These are phyloP conservation scores for Epinephelus moara DNA, from an alignment of 2,113 vertebrate genomes.

Conservation along the genomic window DNA sequence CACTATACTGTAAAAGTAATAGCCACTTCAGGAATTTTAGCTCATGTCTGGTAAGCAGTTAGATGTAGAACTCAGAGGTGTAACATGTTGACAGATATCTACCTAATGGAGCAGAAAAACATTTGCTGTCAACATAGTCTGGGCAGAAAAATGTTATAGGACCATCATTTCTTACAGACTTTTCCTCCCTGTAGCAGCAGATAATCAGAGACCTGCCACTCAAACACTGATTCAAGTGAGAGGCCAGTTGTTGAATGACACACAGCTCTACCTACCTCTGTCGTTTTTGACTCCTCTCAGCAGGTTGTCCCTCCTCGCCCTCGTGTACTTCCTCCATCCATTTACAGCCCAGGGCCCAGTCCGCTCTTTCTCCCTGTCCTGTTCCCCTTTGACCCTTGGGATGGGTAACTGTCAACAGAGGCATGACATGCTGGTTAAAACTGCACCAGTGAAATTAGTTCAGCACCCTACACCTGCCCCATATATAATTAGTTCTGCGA, in stretches of 20 bases:
- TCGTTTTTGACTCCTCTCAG: background rate
- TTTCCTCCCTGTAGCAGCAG: conserved; percentile 3
- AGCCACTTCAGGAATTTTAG: background rate
- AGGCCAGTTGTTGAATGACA: conserved; percentile 10
- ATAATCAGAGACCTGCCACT: conserved; percentile 24
- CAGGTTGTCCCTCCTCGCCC: conserved; percentile 7
- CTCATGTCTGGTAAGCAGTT: background rate
- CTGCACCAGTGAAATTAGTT: background rate
- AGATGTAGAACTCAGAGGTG: background rate
- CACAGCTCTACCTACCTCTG: conserved; percentile 49
- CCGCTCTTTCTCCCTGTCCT: background rate
- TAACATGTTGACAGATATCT: conserved; percentile 19
- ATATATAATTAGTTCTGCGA: background rate
- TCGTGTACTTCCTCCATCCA: conserved; percentile 45
- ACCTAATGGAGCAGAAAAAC: conserved; percentile 1
- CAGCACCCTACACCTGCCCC: background rate
- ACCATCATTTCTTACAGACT: conserved; percentile 8
- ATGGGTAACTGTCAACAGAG: conserved; percentile 35
- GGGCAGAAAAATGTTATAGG: background rate
- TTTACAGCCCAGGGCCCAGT: conserved; percentile 4
- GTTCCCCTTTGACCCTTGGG: background rate
- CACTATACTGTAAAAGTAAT: background rate
- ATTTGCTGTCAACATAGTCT: background rate
- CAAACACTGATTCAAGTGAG: conserved; percentile 4
- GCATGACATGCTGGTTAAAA: conserved; percentile 48